Base-by-base conservation (phyloP, 2,113 vertebrate species). In the Cervus canadensis region DNA sequence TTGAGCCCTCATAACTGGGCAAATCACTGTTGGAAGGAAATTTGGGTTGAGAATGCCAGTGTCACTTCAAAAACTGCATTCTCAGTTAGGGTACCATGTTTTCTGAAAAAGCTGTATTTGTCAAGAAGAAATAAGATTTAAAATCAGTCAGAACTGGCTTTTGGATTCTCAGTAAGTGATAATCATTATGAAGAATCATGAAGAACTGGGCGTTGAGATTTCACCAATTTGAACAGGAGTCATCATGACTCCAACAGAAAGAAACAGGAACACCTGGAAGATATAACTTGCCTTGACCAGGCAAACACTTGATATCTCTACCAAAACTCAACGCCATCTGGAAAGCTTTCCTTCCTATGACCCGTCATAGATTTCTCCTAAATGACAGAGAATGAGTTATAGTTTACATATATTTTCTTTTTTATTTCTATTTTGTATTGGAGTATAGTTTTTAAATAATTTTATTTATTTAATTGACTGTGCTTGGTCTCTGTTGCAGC, bases 81-180 rank as follows among this genome's bases (percentile, higher is more conserved):
- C 19, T 90, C 48, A 56, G 25, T 87, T 76, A 91, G 17, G 40
- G 48, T 89, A n/a, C 64, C 28, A 26, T 67, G 76, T 92, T 94
- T 96, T 95, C 57, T 93, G 76, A 89, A 12, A 89, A 96, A 85
- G 14, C 14, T 86, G 4, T 94, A 78, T 89, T 84, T 95, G 36
- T 90, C 30, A 79, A 74, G 33, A 87, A 90, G 50, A 94, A 92
- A 52, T 45, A 5, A 79, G 36, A n/a, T 78, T 92, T 76, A 96
- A 96, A 71, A 48, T 95, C 71, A 83, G 23, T 26, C 5, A 90
- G 28, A 67, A 59, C 71, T 96, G 79, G 62, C 43, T 92, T 92
- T 60, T 56, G 59, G 21, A 56, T 78, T 94, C 30, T 87, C 40
- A 84, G 33, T 83, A 89, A 33, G 30, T 57, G 45, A 60, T 50